phyloP scores from a whole-genome alignment of 2,888 invertebrate species.

The Ectemnius cavifrons region DNA sequence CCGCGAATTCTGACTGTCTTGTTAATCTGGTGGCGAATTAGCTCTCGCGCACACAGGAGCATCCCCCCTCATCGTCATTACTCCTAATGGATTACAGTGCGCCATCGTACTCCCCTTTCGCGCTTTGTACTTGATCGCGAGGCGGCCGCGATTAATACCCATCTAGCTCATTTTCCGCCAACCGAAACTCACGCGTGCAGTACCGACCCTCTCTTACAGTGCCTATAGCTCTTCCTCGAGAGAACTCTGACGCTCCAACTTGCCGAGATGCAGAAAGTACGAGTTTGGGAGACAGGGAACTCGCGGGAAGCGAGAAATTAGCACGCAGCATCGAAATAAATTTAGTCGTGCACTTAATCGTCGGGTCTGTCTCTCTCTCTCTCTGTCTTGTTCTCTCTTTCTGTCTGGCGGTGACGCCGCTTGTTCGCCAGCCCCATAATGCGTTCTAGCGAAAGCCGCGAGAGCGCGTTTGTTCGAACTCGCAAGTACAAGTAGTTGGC shows the following conservation, averaged over 20 bases:
- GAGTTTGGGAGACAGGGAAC: too few species aligned
- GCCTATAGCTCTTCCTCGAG: neutral
- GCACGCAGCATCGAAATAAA: slow-evolving; percentile 1
- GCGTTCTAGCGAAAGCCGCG: neutral
- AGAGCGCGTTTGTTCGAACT: neutral
- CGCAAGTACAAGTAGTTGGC: neutral
- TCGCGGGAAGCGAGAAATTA: neutral
- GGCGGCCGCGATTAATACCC: slow-evolving; percentile 35
- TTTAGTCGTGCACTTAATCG: neutral
- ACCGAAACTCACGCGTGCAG: too few species aligned
- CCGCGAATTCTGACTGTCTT: slow-evolving; percentile 31
- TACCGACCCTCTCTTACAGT: too few species aligned
- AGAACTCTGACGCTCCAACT: neutral
- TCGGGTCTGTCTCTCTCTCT: neutral
- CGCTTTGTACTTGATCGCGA: slow-evolving; percentile 26
- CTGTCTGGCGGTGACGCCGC: neutral
- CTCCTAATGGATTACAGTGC: slow-evolving; percentile 34
- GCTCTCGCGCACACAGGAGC: slow-evolving; percentile 10
- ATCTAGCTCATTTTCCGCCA: slow-evolving; percentile 6
- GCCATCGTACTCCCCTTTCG: slow-evolving; percentile 9
- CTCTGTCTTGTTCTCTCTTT: too few species aligned
- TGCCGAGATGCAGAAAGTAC: neutral
- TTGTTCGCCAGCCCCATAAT: neutral
- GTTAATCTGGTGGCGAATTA: slow-evolving; percentile 17
- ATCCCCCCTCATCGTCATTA: slow-evolving; percentile 18